Evolutionary conservation across 2,113 vertebrate genomes (phyloP), one percentile per base, ranked within the genome.

Genomic region (Pterophyllum scalare): DNA sequence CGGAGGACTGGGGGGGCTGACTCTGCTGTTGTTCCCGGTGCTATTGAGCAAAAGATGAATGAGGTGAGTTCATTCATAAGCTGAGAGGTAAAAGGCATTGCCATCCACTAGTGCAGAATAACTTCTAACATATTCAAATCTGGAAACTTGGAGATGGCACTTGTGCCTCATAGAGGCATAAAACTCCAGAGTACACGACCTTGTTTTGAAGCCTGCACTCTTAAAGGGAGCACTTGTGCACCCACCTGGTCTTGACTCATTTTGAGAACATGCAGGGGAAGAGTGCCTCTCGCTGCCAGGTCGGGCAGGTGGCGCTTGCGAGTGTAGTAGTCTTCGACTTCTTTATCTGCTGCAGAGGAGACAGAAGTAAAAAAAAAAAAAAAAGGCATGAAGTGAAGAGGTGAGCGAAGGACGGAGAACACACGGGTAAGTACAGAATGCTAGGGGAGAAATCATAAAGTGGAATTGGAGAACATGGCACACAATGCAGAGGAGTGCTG

Each of bases 231-330:
- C 77, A 43, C 76, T 31, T 49, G 43, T 70, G 64, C 15, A 89
- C 95, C 89, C 90, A 97, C 97, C 95, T 97, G 98, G 58, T 97
- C 97, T 78, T 98, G 98, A 72, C 94, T 97, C 84, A 98, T 97
- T 89, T 99, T 97, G 88, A 99, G 98, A 93, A 99, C 97, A 2
- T 99, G 98, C 90, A 99, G 94, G 19, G 98, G 98, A 79, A 99
- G 97, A 0, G 98, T 99, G 83, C 98, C 95, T 2, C 98, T 94
- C 6, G 98, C 98, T 0, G 98, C 98, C 91, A 99, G 95, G 94
- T 99, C 98, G 0, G 98, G 98, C 88, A 99, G 96, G 88, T 99
- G 98, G 64, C 98, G 95, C 90, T 98, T 96, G 70, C 98, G 97
- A 93, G 95, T 97, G 92, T 99, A 99, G 94, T 99, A 99, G 14